Conservation (phyloP, 2,113 vertebrate species). For the Aphelocoma coerulescens region DNA sequence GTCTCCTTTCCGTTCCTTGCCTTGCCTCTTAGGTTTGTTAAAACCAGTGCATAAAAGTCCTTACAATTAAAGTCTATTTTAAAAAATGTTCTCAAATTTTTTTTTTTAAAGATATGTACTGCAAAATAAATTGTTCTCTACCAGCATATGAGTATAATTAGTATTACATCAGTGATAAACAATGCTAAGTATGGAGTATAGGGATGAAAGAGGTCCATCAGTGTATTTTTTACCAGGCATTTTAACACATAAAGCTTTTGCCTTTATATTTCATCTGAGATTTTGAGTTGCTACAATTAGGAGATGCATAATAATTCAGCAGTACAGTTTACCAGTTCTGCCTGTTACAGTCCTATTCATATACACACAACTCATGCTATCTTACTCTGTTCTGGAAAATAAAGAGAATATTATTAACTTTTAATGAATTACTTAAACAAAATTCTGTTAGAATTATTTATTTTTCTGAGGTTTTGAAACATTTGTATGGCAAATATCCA, state of each 20-base stretch:
- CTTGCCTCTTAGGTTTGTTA: neutral
- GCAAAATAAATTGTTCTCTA: neutral
- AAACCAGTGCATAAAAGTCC: neutral
- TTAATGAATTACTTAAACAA: neutral
- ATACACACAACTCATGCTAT: neutral
- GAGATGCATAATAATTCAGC: neutral
- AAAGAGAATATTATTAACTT: neutral
- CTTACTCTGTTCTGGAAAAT: neutral
- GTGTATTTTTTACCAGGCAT: neutral
- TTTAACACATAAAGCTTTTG: neutral
- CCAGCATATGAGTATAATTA: neutral
- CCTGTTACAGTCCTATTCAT: neutral
- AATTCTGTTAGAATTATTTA: neutral
- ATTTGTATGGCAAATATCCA: neutral
- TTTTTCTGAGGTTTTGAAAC: neutral
- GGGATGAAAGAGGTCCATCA: neutral
- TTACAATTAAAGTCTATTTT: neutral
- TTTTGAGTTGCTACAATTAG: neutral
- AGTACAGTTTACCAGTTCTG: neutral
- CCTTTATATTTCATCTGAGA: neutral
- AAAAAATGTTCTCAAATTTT: neutral
- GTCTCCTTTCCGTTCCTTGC: neutral
- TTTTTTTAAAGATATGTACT: neutral
- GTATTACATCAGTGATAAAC: neutral
- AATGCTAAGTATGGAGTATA: neutral